Percentiles rank a stretch among this genome's conserved stretches.
Evolutionary conservation across 64 coral and sea anemone species (phyloP).

Genomic region (Catalaphyllia jardinei): DNA sequence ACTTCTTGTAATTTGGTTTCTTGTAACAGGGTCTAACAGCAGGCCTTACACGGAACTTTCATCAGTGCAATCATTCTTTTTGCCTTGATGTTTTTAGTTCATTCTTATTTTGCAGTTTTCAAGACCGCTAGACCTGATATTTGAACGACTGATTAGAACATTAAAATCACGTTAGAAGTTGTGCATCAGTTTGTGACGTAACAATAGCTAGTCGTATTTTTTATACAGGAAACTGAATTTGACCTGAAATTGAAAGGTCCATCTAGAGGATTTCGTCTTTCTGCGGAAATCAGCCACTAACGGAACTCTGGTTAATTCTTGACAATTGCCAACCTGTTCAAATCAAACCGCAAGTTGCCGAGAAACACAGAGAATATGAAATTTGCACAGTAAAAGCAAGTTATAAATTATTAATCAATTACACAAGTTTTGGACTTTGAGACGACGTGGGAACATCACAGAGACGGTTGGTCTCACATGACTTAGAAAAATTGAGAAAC

Average conservation of each 20-base stretch:
- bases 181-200: constrained; percentile 15
- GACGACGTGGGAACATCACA: background rate
- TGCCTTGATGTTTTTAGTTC: background rate
- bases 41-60: background rate
- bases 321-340: constrained; percentile 8
- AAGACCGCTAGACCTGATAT: too few relatives aligned
- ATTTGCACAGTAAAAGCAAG: background rate
- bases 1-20: background rate
- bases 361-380: constrained; percentile 13
- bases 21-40: background rate
- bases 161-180: background rate
- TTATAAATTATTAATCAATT: constrained; percentile 46
- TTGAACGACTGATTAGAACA: too few relatives aligned
- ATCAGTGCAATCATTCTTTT: background rate
- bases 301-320: background rate
- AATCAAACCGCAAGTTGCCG: constrained; percentile 33
- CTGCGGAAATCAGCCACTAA: background rate
- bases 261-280: background rate
- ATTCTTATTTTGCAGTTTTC: background rate
- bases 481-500: background rate
- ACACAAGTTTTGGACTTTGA: constrained; percentile 28
- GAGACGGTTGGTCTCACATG: constrained; percentile 29
- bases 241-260: background rate
- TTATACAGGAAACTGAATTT: background rate
- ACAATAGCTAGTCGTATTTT: background rate